A percentile compares a stretch with the other conserved stretches of the same genome.
These are phyloP conservation scores for Charanyca ferruginea DNA, from an alignment of 2,888 invertebrate genomes.

Conservation along the genomic window DNA sequence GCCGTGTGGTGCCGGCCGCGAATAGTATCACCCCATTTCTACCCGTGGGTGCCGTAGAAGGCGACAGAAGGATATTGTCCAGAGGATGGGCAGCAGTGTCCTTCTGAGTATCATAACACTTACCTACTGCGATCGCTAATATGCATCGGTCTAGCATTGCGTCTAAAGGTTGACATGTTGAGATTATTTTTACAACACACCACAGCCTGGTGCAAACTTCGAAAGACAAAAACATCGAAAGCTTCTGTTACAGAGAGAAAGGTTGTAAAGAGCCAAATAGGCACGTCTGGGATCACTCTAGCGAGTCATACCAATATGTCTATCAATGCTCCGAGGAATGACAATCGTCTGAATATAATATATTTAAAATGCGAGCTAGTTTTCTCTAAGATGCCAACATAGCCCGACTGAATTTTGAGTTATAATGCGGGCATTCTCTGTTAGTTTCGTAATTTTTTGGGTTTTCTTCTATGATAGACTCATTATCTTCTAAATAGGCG, in stretches of 20 bases:
- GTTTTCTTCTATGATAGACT: background rate
- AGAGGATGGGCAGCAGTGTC: no score
- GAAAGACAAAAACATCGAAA: no score
- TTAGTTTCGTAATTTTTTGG: background rate
- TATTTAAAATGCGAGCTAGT: background rate
- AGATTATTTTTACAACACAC: no score
- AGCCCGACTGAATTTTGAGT: background rate
- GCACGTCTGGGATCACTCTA: background rate
- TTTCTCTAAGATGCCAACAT: background rate
- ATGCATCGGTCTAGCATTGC: no score
- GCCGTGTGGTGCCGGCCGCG: no score
- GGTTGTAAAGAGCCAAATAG: background rate
- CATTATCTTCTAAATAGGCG: background rate
- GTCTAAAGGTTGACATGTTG: no score
- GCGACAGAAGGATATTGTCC: no score
- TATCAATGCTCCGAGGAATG: background rate
- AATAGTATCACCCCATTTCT: no score
- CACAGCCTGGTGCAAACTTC: no score
- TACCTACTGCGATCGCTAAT: no score
- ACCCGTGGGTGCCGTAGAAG: no score
- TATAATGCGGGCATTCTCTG: background rate
- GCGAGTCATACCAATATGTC: background rate
- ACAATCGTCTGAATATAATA: background rate
- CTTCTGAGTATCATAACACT: no score
- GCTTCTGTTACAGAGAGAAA: constrained; percentile 6